These are phyloP conservation scores for Nudaria mundana DNA, from an alignment of 2,888 invertebrate genomes.

Conservation along the genomic window DNA sequence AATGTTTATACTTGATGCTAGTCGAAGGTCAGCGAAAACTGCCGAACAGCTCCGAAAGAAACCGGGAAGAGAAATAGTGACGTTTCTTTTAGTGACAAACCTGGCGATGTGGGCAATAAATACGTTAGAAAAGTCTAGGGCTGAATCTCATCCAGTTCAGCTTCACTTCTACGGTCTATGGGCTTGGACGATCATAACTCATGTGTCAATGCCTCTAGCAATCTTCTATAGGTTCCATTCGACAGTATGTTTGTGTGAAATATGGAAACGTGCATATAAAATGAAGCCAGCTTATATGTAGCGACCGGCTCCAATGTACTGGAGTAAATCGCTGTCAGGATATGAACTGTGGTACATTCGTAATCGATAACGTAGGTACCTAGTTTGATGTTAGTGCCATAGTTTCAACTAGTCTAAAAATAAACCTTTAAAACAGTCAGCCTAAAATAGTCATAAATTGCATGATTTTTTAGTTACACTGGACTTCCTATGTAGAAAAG, in stretches of 20 bases:
- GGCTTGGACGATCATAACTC: constrained; percentile 98
- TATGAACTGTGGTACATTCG: constrained; percentile 55
- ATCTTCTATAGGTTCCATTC: constrained; percentile 98
- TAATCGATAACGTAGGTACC: constrained; percentile 37
- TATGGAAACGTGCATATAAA: constrained; percentile 98
- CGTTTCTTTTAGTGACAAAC: constrained; percentile 94
- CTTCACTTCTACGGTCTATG: constrained; percentile 95
- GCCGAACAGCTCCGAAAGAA: constrained; percentile 91
- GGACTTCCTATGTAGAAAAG: too few species aligned
- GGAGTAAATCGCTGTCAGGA: constrained; percentile 38
- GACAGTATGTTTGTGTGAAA: constrained; percentile 96
- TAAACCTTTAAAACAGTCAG: too few species aligned
- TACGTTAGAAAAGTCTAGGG: constrained; percentile 93
- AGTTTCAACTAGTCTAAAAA: constrained; percentile 43
- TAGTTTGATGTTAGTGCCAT: constrained; percentile 71
- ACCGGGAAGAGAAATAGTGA: constrained; percentile 96
- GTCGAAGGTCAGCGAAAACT: constrained; percentile 90
- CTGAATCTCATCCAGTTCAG: constrained; percentile 95
- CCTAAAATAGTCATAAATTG: constrained; percentile 19
- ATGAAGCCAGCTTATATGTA: constrained; percentile 93
- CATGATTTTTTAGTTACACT: too few species aligned
- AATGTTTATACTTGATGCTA: constrained; percentile 94
- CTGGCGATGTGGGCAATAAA: constrained; percentile 97
- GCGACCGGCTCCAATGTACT: constrained; percentile 68
- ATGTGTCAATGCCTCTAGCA: constrained; percentile 95